Evolutionary conservation across 2,113 vertebrate genomes (phyloP), one percentile per base, ranked within the genome.

Genomic region (Willisornis vidua): DNA sequence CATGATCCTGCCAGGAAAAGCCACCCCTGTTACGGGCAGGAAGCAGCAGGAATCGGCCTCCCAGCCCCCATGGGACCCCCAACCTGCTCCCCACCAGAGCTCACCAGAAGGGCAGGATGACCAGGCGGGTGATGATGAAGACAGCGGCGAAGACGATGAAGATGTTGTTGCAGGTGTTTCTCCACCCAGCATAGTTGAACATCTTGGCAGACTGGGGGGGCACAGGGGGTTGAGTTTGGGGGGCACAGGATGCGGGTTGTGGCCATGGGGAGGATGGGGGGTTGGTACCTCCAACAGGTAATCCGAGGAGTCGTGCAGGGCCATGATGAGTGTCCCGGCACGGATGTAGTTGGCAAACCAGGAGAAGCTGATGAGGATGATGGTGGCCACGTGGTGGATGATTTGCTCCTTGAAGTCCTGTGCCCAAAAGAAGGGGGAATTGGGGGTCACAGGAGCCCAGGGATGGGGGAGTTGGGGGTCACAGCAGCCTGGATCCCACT

Each of bases 141-240:
- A 99, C 93, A 3, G 97, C 92, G 5, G 99, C 99, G 14, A 99
- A 99, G 52, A 99, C 73, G 15, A 99, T 99, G 98, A 99, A 99
- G 97, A 99, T 98, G 96, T 98, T 98, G 95, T 99, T 99, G 89
- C 99, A 99, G 62, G 99, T 98, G 75, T 99, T 99, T 74, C 99
- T 98, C 99, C 99, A 99, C 43, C 99, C 98, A 4, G 99, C 99
- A 31, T 99, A 99, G 97, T 99, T 99, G 82, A 99, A 99, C 99
- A 99, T 99, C 97, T 99, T 99, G 78, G 99, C 99, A 22, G 99
- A 99, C 99, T 99, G 95, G 0, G 35, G 20, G 86, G n/a, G 13
- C 45, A 26, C 16, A 1, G n/a, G 5, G 35, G 29, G 28, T 16
- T 33, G 35, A 61, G 75, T 3, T 3, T 25, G 46, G 67, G 24